Percentiles rank a stretch among this genome's conserved stretches.
Evolutionary conservation across 2,888 invertebrate genomes (phyloP).

Genomic region (Agrotis exclamationis): DNA sequence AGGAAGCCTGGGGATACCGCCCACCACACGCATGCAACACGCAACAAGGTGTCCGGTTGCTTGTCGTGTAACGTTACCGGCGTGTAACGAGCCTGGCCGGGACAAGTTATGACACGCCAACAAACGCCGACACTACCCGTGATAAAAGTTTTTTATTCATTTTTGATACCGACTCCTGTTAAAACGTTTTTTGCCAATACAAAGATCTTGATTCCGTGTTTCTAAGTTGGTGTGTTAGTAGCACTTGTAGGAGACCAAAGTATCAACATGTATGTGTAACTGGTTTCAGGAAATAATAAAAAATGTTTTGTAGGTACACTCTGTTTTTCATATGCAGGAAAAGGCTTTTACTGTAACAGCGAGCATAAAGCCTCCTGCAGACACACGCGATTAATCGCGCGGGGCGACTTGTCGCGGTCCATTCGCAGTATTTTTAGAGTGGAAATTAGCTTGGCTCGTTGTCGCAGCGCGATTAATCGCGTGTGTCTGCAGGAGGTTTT

Average conservation of each 20-base stretch:
- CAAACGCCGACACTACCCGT: slow-evolving; percentile 80
- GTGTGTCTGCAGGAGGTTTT: too few relatives aligned
- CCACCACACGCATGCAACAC: slow-evolving; percentile 79
- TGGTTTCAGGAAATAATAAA: neutral
- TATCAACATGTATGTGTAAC: too few relatives aligned
- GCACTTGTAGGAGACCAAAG: slow-evolving; percentile 2
- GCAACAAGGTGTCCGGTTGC: slow-evolving; percentile 85
- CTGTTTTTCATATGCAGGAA: too few relatives aligned
- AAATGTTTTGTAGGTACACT: too few relatives aligned
- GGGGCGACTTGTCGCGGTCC: too few relatives aligned
- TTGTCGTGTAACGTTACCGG: slow-evolving; percentile 80
- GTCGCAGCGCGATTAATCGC: too few relatives aligned
- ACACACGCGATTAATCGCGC: too few relatives aligned
- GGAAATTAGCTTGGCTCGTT: too few relatives aligned
- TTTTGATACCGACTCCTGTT: slow-evolving; percentile 72
- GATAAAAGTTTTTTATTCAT: slow-evolving; percentile 77
- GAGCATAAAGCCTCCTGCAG: too few relatives aligned
- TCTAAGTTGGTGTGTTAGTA: slow-evolving; percentile 25
- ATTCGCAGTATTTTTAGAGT: too few relatives aligned
- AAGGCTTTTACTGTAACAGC: too few relatives aligned
- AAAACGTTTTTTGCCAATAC: slow-evolving; percentile 53
- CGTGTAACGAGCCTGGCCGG: slow-evolving; percentile 80
- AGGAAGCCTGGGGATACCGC: slow-evolving; percentile 63
- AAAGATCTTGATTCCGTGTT: slow-evolving; percentile 39
- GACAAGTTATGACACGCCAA: slow-evolving; percentile 88